Base-by-base conservation (phyloP, 2,113 vertebrate species). In the Oreotrochilus melanogaster region DNA sequence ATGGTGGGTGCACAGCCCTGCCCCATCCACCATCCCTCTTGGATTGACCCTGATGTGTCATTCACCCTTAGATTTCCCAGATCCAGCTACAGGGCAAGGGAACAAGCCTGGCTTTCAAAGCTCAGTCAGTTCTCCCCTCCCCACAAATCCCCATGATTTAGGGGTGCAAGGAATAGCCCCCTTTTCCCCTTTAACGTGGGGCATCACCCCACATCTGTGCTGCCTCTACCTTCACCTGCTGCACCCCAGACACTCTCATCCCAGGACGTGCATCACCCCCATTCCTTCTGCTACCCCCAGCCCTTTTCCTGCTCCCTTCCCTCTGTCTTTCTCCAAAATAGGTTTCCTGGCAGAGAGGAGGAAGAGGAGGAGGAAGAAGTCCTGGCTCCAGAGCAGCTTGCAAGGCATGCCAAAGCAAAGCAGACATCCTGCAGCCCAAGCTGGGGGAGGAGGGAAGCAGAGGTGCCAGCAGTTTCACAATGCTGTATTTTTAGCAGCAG, bases 371-470 rank as follows among this genome's bases (percentile, higher is more conserved):
- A 84, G 7, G 71, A 71, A 17, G 54, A 5, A 82, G 51, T 15
- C 45, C 39, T 65, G 35, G 66, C 83, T 62, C 23, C 7, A 16
- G 53, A n/a, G 54, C 12, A 24, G n/a, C 60, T 88, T 58, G 22
- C 15, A 0, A 2, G 79, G 57, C 50, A 72, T 1, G 54, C 81
- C 65, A 51, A 39, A 28, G 78, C 7, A 1, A 50, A 90, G 83
- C 76, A 89, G 94, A 92, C 91, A 92, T 91, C 80, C 89, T 91
- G 88, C 22, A 0, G 53, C 70, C 71, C 35, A 5, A 17, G 45
- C 45, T 7, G 7, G 37, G 3, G 0, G 64, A 27, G 58, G 47
- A 80, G 65, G 65, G 61, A 94, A 89, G 69, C 2, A 2, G 54
- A 70, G 42, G 64, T 88, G 79, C 51, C 65, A 83, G 79, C 74